Percentiles rank a stretch among this genome's conserved stretches.
These are phyloP conservation scores for Cisticola juncidis DNA, from an alignment of 2,113 vertebrate species.

Conservation along the genomic window DNA sequence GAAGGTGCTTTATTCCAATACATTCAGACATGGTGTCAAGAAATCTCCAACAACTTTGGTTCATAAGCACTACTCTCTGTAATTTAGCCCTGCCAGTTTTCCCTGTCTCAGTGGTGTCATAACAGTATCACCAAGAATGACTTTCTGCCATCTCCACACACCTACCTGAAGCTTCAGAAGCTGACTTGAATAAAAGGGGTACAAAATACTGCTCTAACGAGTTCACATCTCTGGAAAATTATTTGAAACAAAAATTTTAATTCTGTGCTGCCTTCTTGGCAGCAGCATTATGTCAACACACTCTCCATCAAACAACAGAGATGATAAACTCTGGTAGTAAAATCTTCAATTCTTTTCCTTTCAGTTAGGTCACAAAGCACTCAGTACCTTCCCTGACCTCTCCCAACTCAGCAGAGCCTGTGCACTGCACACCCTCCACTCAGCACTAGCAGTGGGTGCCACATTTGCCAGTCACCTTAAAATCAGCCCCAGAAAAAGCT, in stretches of 20 bases:
- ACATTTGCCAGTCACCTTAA: not conserved
- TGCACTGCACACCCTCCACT: not conserved
- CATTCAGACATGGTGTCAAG: fast-evolving
- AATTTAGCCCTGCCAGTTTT: not conserved
- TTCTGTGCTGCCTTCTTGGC: not conserved
- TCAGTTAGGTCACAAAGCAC: not conserved
- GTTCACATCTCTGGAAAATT: not conserved
- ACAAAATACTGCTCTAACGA: not conserved
- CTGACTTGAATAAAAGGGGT: not conserved
- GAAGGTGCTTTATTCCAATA: not conserved
- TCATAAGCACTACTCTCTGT: not conserved
- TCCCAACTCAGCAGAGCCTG: not conserved
- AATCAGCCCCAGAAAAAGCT: not conserved
- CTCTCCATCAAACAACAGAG: not conserved
- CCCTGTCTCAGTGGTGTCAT: fast-evolving
- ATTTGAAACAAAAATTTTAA: not conserved
- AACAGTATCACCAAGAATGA: not conserved
- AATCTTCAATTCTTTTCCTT: not conserved
- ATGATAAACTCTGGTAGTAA: not conserved
- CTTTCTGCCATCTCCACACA: not conserved
- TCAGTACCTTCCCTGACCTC: not conserved
- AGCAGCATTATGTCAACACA: not conserved
- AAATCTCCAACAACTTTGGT: not conserved
- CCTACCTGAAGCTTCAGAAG: not conserved
- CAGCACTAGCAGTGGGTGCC: not conserved